These are phyloP conservation scores for Nylanderia fulva DNA, from an alignment of 1,140 invertebrate species.

Conservation along the genomic window DNA sequence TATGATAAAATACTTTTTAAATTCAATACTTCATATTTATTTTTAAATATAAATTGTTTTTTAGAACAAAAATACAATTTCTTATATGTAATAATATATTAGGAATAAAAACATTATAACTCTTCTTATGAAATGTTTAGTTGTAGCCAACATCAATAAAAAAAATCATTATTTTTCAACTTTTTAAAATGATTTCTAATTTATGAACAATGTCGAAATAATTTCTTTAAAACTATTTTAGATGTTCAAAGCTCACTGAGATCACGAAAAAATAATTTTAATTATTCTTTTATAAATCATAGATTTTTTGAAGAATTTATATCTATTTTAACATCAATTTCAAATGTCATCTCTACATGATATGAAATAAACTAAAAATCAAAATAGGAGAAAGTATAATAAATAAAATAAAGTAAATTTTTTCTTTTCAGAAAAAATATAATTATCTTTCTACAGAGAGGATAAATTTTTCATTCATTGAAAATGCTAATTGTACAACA, in stretches of 20 bases:
- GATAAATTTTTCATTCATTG: not conserved
- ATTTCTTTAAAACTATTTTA: not conserved
- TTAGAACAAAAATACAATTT: not conserved
- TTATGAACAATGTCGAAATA: not conserved
- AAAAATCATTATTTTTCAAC: too few relatives aligned
- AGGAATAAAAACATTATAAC: too few relatives aligned
- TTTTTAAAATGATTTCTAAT: not conserved
- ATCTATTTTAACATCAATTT: not conserved
- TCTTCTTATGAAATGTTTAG: too few relatives aligned
- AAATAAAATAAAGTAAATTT: not conserved
- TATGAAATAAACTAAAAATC: too few relatives aligned
- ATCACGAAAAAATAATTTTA: not conserved
- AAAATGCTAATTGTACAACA: conserved; percentile 21
- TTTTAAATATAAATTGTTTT: too few relatives aligned
- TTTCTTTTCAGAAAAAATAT: not conserved
- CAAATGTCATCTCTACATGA: not conserved
- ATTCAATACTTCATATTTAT: too few relatives aligned
- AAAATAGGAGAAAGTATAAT: too few relatives aligned
- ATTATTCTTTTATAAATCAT: not conserved
- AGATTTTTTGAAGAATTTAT: not conserved
- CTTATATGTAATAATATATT: too few relatives aligned
- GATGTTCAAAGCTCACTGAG: not conserved
- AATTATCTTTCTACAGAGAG: not conserved
- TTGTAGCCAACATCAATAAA: too few relatives aligned
- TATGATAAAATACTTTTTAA: too few relatives aligned